These are phyloP conservation scores for Callipepla squamata DNA, from an alignment of 2,113 vertebrate species.

Conservation along the genomic window DNA sequence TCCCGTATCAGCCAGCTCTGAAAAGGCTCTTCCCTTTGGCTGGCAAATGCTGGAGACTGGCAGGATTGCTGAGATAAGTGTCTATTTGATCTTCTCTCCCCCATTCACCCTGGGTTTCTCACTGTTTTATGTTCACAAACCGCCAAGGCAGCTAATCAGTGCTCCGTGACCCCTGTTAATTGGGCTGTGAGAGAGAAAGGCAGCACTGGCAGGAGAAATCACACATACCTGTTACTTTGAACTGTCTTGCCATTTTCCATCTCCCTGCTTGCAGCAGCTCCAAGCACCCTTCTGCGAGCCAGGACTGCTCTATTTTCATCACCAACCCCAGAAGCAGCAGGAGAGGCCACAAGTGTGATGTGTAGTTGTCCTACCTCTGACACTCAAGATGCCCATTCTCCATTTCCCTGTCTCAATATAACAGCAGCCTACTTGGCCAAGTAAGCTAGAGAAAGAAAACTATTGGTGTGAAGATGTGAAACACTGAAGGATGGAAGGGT, in stretches of 20 bases:
- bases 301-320: constrained; percentile 13
- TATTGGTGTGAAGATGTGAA: constrained; percentile 21
- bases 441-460: not conserved
- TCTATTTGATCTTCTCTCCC: constrained; percentile 57
- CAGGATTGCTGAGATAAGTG: constrained; percentile 51
- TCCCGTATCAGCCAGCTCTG: not conserved
- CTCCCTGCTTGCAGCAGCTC: constrained; percentile 18
- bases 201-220: constrained; percentile 36
- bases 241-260: constrained; percentile 17
- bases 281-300: constrained; percentile 36
- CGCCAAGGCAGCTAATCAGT: constrained; percentile 48
- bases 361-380: not conserved
- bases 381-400: constrained; percentile 2
- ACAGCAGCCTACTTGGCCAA: not conserved
- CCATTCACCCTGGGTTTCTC: constrained; percentile 48
- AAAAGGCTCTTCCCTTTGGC: constrained; percentile 34
- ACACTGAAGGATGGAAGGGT: not conserved
- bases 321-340: not conserved
- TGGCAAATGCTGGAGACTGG: constrained; percentile 41
- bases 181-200: constrained; percentile 48
- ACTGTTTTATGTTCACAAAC: constrained; percentile 60
- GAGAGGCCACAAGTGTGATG: not conserved
- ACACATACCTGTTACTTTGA: constrained; percentile 63
- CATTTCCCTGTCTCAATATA: not conserved
- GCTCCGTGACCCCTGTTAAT: constrained; percentile 64